Conservation (phyloP, 2,797 vertebrate genomes). For the Sebastes matsubarae region DNA sequence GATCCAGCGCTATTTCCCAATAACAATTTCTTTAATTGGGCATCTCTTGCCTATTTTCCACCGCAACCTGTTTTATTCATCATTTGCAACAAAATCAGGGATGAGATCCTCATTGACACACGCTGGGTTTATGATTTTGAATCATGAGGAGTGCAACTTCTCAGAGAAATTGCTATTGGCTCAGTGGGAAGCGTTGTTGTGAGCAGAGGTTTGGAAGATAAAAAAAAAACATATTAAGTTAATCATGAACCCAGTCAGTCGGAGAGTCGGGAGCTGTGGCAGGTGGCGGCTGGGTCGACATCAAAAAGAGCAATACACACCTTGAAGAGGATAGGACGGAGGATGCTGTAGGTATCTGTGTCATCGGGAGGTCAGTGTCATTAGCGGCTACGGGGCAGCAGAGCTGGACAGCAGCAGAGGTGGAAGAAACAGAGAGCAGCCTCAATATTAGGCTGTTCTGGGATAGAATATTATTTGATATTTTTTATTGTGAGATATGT, state of each 20-base stretch:
- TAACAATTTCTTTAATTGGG: conserved; percentile 83
- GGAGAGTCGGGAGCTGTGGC: conserved; percentile 45
- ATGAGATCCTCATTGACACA: conserved; percentile 70
- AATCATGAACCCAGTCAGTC: conserved; percentile 71
- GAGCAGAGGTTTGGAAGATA: conserved; percentile 63
- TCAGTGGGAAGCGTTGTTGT: conserved; percentile 73
- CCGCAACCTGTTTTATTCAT: conserved; percentile 70
- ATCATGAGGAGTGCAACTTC: conserved; percentile 72
- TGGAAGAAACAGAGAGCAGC: background rate
- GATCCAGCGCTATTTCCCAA: conserved; percentile 74
- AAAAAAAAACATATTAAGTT: conserved; percentile 59
- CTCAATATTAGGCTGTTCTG: background rate
- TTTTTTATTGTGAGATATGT: background rate
- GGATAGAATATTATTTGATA: background rate
- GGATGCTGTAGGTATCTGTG: conserved; percentile 14
- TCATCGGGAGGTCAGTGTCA: conserved; percentile 34
- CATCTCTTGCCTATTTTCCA: conserved; percentile 57
- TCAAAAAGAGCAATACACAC: conserved; percentile 19
- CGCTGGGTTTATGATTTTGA: conserved; percentile 82
- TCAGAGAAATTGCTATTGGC: conserved; percentile 77
- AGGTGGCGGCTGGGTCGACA: conserved; percentile 22
- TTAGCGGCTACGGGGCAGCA: background rate
- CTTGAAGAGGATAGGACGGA: conserved; percentile 17
- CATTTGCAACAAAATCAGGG: conserved; percentile 62
- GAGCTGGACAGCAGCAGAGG: background rate